These are phyloP conservation scores for Myrmophylax atrothorax DNA, from an alignment of 2,113 vertebrate species.

Conservation along the genomic window DNA sequence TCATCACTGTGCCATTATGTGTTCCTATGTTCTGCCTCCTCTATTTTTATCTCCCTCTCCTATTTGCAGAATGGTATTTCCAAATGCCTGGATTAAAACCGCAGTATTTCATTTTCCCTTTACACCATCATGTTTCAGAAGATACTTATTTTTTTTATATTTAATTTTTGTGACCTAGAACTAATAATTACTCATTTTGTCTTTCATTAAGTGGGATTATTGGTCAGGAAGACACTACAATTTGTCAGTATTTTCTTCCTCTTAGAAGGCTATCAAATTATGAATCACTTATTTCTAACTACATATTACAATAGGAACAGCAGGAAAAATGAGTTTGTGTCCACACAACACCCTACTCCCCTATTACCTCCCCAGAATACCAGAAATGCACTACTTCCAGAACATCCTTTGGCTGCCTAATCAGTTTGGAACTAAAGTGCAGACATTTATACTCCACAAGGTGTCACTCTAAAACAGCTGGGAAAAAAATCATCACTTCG, in stretches of 20 bases:
- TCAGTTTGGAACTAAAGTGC: background rate
- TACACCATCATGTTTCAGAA: background rate
- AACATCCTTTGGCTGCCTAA: background rate
- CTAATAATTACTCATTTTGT: background rate
- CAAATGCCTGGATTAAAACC: background rate
- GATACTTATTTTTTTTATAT: background rate
- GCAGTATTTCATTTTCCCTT: background rate
- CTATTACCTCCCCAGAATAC: fast-evolving
- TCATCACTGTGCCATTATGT: background rate
- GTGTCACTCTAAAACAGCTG: slow-evolving; percentile 44
- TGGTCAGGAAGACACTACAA: background rate
- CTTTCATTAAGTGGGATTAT: background rate
- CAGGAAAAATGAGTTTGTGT: background rate
- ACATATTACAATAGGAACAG: background rate
- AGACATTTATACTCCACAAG: slow-evolving; percentile 22
- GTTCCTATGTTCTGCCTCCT: background rate
- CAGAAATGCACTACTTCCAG: background rate
- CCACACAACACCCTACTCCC: background rate
- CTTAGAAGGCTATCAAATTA: background rate
- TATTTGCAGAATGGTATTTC: background rate
- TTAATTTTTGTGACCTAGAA: background rate
- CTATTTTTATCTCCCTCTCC: background rate
- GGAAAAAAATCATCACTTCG: fast-evolving
- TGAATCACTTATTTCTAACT: background rate
- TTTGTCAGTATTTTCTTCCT: background rate